Percentiles rank a stretch among this genome's conserved stretches.
phyloP scores from a whole-genome alignment of 2,113 vertebrate species.

The Tyrannus savana region DNA sequence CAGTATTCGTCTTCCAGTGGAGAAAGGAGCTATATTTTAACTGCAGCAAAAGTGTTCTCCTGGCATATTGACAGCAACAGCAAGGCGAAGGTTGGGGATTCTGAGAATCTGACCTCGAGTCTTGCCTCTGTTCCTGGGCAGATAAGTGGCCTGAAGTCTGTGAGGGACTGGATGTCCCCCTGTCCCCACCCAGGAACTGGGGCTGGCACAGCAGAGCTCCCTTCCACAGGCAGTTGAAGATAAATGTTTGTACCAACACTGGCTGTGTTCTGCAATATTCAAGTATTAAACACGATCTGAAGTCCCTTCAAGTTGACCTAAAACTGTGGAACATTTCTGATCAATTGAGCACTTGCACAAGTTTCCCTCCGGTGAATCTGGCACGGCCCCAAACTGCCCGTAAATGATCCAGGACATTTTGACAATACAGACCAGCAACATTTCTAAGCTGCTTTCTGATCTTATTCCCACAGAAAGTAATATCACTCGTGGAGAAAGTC shows the following conservation, averaged over 20 bases:
- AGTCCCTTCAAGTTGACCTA: constrained; percentile 4
- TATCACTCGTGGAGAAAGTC: not conserved
- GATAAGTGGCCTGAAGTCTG: not conserved
- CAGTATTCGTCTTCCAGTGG: not conserved
- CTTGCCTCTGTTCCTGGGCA: not conserved
- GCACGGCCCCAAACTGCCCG: not conserved
- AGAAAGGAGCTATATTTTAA: not conserved
- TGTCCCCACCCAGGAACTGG: rapidly evolving
- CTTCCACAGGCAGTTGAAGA: not conserved
- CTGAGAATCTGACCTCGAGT: not conserved
- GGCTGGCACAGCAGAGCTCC: not conserved
- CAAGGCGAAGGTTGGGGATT: not conserved
- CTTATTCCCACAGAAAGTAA: not conserved
- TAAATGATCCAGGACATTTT: not conserved
- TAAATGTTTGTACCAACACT: not conserved
- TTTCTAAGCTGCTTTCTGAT: not conserved
- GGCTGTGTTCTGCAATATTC: not conserved
- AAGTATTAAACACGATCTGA: not conserved
- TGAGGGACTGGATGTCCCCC: not conserved
- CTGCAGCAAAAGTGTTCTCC: not conserved
- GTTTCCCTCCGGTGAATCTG: not conserved
- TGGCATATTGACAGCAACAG: not conserved
- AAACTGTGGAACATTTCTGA: not conserved
- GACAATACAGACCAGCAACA: not conserved
- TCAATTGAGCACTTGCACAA: not conserved